Percentiles rank a stretch among this genome's conserved stretches.
These are phyloP conservation scores for Hyles euphorbiae DNA, from an alignment of 1,140 invertebrate species.

Conservation along the genomic window DNA sequence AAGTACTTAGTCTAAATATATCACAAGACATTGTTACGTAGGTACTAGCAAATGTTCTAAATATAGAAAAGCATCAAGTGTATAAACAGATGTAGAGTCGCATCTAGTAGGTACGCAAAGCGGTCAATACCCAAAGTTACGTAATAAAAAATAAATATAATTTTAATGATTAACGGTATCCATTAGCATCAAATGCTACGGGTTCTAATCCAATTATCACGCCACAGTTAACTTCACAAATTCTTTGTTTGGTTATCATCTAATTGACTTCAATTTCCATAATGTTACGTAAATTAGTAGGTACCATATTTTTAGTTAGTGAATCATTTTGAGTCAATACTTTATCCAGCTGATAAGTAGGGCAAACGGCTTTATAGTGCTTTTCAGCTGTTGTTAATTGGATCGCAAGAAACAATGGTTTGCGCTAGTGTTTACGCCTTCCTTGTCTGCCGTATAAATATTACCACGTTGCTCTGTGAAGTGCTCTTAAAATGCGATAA, in stretches of 20 bases:
- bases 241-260: constrained; percentile 21
- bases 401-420: no score
- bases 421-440: no score
- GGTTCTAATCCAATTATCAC: constrained; percentile 35
- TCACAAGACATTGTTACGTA: neutral
- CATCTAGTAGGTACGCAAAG: no score
- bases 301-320: no score
- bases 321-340: constrained; percentile 2
- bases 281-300: neutral
- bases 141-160: neutral
- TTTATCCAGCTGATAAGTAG: neutral
- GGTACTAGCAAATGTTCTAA: no score
- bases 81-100: no score
- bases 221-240: constrained; percentile 9
- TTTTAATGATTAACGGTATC: constrained; percentile 5
- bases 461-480: no score
- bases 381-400: constrained; percentile 4
- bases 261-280: constrained; percentile 10
- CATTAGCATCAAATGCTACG: constrained; percentile 32
- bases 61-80: no score
- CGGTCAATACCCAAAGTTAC: no score
- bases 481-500: no score
- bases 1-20: constrained; percentile 3
- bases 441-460: no score
- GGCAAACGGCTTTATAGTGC: neutral